These are phyloP conservation scores for Procambarus virginalis DNA, from an alignment of 1,140 invertebrate species.

Conservation along the genomic window DNA sequence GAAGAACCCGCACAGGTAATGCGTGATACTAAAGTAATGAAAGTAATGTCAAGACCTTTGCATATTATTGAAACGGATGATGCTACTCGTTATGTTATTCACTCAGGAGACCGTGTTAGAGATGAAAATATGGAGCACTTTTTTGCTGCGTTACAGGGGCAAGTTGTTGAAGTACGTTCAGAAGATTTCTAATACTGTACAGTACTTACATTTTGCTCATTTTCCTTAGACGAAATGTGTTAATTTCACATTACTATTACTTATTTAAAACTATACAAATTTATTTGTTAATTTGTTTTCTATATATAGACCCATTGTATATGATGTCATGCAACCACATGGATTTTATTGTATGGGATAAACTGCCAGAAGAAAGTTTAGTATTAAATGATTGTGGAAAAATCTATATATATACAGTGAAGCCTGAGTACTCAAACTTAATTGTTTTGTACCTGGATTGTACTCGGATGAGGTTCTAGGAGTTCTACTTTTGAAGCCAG, in stretches of 20 bases:
- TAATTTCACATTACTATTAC: not conserved
- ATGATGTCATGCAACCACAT: too few relatives aligned
- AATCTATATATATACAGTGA: too few relatives aligned
- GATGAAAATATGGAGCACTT: constrained; percentile 63
- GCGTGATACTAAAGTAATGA: constrained; percentile 56
- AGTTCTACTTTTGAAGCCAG: too few relatives aligned
- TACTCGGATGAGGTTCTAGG: too few relatives aligned
- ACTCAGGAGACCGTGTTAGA: constrained; percentile 44
- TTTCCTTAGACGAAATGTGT: not conserved
- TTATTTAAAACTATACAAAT: too few relatives aligned
- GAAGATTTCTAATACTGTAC: constrained; percentile 47
- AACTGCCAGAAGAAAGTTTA: too few relatives aligned
- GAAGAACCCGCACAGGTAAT: constrained; percentile 31
- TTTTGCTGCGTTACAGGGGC: constrained; percentile 65
- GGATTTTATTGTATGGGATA: too few relatives aligned
- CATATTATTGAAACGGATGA: constrained; percentile 67
- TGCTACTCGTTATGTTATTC: constrained; percentile 66
- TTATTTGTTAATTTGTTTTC: too few relatives aligned
- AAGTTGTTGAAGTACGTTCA: constrained; percentile 67
- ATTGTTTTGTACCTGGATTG: too few relatives aligned
- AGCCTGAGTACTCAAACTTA: too few relatives aligned
- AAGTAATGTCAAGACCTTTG: constrained; percentile 62
- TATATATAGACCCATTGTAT: too few relatives aligned
- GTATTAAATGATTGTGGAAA: too few relatives aligned
- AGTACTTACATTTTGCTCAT: not conserved